Base-by-base conservation (phyloP, 2,797 vertebrate species). In the Micromesistius poutassou region DNA sequence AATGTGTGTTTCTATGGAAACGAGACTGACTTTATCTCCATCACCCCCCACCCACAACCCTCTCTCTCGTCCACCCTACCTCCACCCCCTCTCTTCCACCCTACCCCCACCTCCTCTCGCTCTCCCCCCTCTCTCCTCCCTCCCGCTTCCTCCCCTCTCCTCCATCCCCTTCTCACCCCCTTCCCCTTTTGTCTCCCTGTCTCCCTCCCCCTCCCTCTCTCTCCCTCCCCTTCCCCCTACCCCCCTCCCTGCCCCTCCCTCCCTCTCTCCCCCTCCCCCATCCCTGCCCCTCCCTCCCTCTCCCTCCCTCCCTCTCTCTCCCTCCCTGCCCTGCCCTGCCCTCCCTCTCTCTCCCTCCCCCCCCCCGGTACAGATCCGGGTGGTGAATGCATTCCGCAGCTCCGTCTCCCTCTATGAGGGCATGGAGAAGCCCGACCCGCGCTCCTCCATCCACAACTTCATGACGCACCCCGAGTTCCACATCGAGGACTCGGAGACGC, bases 311-410 rank as follows among this genome's bases (percentile, higher is more conserved):
- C 16, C 70, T 82, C 6, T 77, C 78, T 82, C 72, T 1, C 55
- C 31, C 70, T 4, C 30, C 76, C 75, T 85, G n/a, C 66, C 86
- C 74, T 71, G 79, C 70, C 76, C 81, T 82, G 2, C 28, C 16
- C 22, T 76, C 74, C 85, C 2, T 80, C 46, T 19, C 16, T 14
- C 46, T 3, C 46, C 19, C 14, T 16, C 5, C 46, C 46, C 5
- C 1, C 16, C 16, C 19, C 4, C 5, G 33, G 73, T 74, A 82
- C 96, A 99, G 98, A 99, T 99, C 95, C 96, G 98, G 95, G 98
- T 99, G 96, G 98, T 99, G 97, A 99, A 99, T 95, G 98, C 98
- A 94, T 99, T 99, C 98, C 98, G 98, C 96, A 99, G 97, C 95
- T 97, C 97, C 94, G 94, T 99, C 91, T 99, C 97, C 92, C 95